A percentile compares a stretch with the other conserved stretches of the same genome.
Conservation (phyloP, 2,797 vertebrate genomes). For the Ciconia nigra region DNA sequence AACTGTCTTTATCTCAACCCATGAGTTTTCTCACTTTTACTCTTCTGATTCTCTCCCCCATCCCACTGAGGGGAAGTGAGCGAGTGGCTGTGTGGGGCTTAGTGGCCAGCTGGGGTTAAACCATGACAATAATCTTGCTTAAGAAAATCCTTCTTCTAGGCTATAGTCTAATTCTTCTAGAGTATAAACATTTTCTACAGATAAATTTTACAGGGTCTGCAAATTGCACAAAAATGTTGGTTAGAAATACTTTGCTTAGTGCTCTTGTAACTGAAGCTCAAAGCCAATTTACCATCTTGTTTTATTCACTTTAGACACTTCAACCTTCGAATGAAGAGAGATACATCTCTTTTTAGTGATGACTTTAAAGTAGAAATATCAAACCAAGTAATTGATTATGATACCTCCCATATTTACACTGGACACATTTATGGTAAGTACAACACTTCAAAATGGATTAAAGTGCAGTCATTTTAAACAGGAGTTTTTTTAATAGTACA, state of each 20-base stretch:
- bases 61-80: too few relatives aligned
- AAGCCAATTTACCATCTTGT: not conserved
- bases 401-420: conserved; percentile 97
- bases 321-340: conserved; percentile 92
- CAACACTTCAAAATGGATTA: not conserved
- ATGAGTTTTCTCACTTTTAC: too few relatives aligned
- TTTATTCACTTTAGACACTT: conserved; percentile 82
- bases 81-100: too few relatives aligned
- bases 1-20: too few relatives aligned
- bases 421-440: conserved; percentile 93
- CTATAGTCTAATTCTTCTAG: not conserved
- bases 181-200: not conserved
- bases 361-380: conserved; percentile 89
- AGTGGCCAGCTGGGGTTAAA: too few relatives aligned
- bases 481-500: not conserved
- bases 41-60: too few relatives aligned
- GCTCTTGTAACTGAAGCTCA: not conserved
- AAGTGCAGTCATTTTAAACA: not conserved
- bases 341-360: conserved; percentile 86
- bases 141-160: not conserved
- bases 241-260: not conserved
- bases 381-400: conserved; percentile 80
- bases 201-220: not conserved
- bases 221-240: not conserved
- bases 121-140: not conserved